Base-by-base conservation (phyloP, 2,797 vertebrate species). In the Chelon auratus region DNA sequence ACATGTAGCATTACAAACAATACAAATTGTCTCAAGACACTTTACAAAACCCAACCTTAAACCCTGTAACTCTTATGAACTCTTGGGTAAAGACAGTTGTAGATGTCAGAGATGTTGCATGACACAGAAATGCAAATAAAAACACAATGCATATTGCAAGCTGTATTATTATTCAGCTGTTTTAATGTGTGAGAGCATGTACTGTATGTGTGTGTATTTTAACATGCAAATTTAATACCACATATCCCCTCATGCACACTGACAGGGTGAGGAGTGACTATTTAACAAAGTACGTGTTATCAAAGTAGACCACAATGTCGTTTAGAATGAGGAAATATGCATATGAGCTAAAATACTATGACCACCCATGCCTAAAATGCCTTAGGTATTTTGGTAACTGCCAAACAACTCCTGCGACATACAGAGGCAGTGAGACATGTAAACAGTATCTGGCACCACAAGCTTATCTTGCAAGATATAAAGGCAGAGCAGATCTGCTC, bases 221-320 rank as follows among this genome's bases (percentile, higher is more conserved):
- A 57, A 60, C 78, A 93, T 92, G 89, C 82, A 93, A 90, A 92
- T 94, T 93, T 94, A 94, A 95, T 94, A 92, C 74, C 78, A 52
- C 77, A 91, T 90, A 92, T 87, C 89, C 92, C 90, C 90, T 93
- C 80, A 87, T 94, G 91, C 89, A 77, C 77, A 71, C 90, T 94
- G 93, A 94, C 94, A 89, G 89, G 87, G 79, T 76, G 87, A 63
- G 81, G 90, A 90, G 92, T 89, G 93, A 94, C 92, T 93, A 92
- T 93, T 95, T 94, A 95, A 92, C 85, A 90, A 80, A 91, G 88
- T 92, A 92, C 95, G 91, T 92, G 92, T 90, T 68, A 77, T 89
- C 85, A 89, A 90, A 78, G 81, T 83, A 88, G 79, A 87, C 91
- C 82, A 77, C 80, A 91, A 71, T 90, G 88, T 89, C 93, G 83